phyloP scores from a whole-genome alignment of 2,888 invertebrate species.

The Barypeithes pellucidus region DNA sequence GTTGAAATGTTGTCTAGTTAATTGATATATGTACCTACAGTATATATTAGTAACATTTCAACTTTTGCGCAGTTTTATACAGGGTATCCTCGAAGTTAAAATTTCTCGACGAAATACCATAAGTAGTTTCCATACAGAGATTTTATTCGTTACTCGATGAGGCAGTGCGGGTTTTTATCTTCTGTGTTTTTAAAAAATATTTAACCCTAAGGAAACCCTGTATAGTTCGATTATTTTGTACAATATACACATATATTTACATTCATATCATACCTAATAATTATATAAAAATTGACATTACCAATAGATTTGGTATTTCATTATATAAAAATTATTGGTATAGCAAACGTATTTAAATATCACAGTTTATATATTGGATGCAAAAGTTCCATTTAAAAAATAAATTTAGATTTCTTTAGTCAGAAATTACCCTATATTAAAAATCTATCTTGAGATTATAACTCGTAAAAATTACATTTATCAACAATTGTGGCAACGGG shows the following conservation, averaged over 20 bases:
- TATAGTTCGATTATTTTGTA: constrained; percentile 33
- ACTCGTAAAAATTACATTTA: constrained; percentile 4
- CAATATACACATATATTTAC: constrained; percentile 46
- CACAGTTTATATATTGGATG: constrained; percentile 61
- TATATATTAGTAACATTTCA: constrained; percentile 15
- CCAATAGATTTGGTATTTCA: constrained; percentile 34
- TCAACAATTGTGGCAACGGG: neutral
- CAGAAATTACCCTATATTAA: constrained; percentile 27
- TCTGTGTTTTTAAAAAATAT: neutral
- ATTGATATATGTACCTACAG: neutral
- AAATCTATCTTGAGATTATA: constrained; percentile 21
- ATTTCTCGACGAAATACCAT: no score
- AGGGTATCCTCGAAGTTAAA: no score
- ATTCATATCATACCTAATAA: constrained; percentile 15
- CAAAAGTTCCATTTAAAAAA: constrained; percentile 39
- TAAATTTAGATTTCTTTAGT: constrained; percentile 26
- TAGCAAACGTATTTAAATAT: constrained; percentile 64
- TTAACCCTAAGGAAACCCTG: neutral
- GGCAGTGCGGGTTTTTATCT: no score
- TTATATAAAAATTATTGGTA: constrained; percentile 46
- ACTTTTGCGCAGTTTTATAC: neutral
- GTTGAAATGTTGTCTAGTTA: neutral
- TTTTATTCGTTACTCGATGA: no score
- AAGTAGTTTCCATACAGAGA: no score
- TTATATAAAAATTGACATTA: constrained; percentile 41